A percentile compares a stretch with the other conserved stretches of the same genome.
These are phyloP conservation scores for Luperina testacea DNA, from an alignment of 2,888 invertebrate species.

Conservation along the genomic window DNA sequence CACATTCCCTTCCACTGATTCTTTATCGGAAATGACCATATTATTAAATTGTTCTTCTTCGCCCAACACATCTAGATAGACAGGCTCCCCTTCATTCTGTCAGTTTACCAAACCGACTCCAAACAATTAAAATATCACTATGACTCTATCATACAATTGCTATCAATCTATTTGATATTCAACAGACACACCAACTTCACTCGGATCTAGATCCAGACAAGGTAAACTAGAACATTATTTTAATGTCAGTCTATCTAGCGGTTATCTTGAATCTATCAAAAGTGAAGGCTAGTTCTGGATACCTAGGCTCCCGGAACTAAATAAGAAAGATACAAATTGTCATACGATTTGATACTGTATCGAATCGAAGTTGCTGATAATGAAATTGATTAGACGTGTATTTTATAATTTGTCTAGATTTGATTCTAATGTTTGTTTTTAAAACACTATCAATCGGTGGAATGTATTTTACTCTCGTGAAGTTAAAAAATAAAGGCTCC, in stretches of 20 bases:
- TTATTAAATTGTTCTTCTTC: too few species aligned
- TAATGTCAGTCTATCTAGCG: slow-evolving; percentile 49
- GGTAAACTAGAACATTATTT: slow-evolving; percentile 62
- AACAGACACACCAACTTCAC: slow-evolving; percentile 19
- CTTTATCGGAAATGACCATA: too few species aligned
- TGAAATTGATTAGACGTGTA: not conserved
- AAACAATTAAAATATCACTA: not conserved
- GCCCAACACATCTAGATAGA: too few species aligned
- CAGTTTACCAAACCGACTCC: not conserved
- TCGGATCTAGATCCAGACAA: slow-evolving; percentile 33
- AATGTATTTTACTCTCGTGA: too few species aligned
- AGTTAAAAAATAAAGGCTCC: too few species aligned
- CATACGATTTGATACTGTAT: not conserved
- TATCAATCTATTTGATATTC: slow-evolving; percentile 13
- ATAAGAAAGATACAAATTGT: slow-evolving; percentile 25
- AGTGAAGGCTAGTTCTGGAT: slow-evolving; percentile 44
- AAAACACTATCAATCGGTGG: too few species aligned
- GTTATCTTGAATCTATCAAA: slow-evolving; percentile 50
- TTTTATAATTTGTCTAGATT: too few species aligned
- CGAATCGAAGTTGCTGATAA: slow-evolving; percentile 2
- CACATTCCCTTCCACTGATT: too few species aligned
- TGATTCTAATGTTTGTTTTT: too few species aligned
- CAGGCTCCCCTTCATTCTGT: too few species aligned
- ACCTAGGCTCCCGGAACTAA: slow-evolving; percentile 48
- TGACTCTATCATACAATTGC: not conserved